Conservation (phyloP, 2,797 vertebrate genomes). For the Fundulus diaphanus region DNA sequence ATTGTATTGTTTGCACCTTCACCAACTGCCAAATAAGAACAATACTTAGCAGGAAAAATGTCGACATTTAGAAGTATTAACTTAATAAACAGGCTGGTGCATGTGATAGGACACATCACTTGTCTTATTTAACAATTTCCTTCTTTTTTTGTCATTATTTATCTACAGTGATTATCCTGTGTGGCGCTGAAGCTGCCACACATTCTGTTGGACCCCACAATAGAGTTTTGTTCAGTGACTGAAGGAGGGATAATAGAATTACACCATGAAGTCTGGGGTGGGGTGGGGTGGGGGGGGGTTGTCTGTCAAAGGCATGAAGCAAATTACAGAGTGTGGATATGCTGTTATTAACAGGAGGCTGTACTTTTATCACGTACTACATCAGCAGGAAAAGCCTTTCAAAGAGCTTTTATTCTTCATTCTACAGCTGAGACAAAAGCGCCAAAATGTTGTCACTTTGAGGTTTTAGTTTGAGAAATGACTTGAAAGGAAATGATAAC, state of each 20-base stretch:
- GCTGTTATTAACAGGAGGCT: constrained; percentile 72
- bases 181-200: constrained; percentile 52
- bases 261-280: constrained; percentile 58
- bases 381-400: constrained; percentile 61
- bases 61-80: constrained; percentile 59
- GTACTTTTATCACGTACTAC: constrained; percentile 65
- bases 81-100: constrained; percentile 5
- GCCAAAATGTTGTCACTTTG: constrained; percentile 60
- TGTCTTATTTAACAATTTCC: constrained; percentile 18
- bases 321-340: constrained; percentile 62
- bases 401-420: constrained; percentile 72
- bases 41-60: constrained; percentile 40
- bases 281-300: constrained; percentile 58
- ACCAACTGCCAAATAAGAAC: constrained; percentile 37
- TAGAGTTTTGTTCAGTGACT: constrained; percentile 66
- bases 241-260: constrained; percentile 68
- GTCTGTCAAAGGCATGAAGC: constrained; percentile 66
- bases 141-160: constrained; percentile 46
- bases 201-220: constrained; percentile 51
- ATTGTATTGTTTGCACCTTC: constrained; percentile 45
- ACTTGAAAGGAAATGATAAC: constrained; percentile 39
- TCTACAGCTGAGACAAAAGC: constrained; percentile 61
- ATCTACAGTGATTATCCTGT: constrained; percentile 53
- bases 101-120: constrained; percentile 49
- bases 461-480: constrained; percentile 34